Conservation (phyloP, 2,113 vertebrate genomes). For the Pterophyllum scalare region DNA sequence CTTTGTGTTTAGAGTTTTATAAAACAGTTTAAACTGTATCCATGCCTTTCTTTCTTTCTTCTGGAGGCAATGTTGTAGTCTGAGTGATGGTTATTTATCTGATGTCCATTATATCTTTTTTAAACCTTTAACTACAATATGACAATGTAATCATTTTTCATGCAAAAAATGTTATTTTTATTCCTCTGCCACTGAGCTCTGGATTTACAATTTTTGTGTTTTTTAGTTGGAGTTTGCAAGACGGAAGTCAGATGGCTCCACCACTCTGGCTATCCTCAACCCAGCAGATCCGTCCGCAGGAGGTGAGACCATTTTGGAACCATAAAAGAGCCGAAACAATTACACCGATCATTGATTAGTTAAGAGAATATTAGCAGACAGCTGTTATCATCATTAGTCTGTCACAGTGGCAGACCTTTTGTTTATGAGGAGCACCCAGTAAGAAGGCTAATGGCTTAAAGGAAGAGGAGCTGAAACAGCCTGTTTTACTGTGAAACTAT, state of each 20-base stretch:
- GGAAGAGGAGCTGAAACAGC: background rate
- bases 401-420: background rate
- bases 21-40: background rate
- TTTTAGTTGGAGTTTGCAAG: conserved; percentile 90
- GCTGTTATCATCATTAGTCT: background rate
- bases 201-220: conserved; percentile 14
- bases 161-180: background rate
- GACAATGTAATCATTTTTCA: background rate
- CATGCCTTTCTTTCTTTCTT: background rate
- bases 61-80: background rate
- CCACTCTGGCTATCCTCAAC: conserved; percentile 92
- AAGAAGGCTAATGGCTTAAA: background rate
- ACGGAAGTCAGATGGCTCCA: conserved; percentile 92
- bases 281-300: conserved; percentile 87
- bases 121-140: background rate
- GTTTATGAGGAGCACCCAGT: background rate
- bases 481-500: background rate
- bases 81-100: background rate
- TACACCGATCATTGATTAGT: background rate
- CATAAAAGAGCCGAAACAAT: background rate
- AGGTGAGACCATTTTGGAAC: conserved; percentile 77
- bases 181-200: background rate
- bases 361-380: background rate
- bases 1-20: background rate
- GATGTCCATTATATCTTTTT: background rate